Evolutionary conservation across 2,797 vertebrate species (phyloP), one percentile per base, ranked within the genome.

Genomic region (Alcedo quadribrachys): DNA sequence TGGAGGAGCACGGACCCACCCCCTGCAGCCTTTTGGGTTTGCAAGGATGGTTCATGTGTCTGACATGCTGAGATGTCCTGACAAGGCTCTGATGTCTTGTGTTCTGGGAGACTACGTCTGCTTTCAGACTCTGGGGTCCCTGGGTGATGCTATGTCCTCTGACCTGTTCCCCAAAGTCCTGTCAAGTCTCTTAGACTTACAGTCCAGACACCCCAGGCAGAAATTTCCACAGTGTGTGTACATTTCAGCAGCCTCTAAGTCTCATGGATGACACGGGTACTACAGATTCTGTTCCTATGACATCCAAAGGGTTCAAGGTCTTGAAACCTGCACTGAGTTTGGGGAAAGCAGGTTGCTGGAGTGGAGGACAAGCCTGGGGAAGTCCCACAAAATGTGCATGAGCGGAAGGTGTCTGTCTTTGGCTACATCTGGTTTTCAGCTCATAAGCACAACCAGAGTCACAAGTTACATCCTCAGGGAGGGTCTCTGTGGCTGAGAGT

Each of bases 401-500:
- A 28, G 15, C 5, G 15, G n/a, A n/a, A 61, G 18, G 43, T 6
- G 28, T 2, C 35, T 57, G 17, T 33, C 30, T 20, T 40, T 5
- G 4, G 11, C 42, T 30, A 14, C 7, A 0, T 37, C 20, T 37
- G 46, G 12, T 15, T 46, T 33, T 35, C 81, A 57, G 51, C 46
- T 73, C 32, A 5, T 3, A 0, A 8, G 4, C 3, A 8, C 19
- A 17, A 32, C 13, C 28, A 9, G 25, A 6, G 48, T 45, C 13
- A 6, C 25, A 3, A 1, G 0, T 0, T 2, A 2, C 11, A 15
- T 51, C 62, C 48, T 40, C 3, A 3, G 14, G 58, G 28, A 51
- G 11, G 42, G 27, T 9, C 8, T 33, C 42, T 9, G 68, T 9
- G 68, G 63, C 63, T 66, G 6, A 0, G 3, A 75, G 18, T 19